phyloP scores from a whole-genome alignment of 92 coral and sea anemone genomes.

The Epizoanthus rinbou region DNA sequence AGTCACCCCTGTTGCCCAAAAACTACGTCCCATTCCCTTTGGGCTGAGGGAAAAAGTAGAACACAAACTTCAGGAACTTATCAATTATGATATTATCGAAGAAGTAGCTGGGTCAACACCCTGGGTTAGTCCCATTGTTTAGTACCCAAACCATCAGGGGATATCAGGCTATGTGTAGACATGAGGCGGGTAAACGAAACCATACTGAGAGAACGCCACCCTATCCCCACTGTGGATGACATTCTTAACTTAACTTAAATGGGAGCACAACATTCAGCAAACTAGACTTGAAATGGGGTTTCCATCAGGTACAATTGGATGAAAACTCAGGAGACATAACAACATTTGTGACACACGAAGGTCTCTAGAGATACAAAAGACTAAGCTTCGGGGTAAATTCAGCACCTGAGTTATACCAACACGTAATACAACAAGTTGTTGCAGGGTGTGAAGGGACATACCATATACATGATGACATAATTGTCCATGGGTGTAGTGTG shows the following conservation, averaged over 20 bases:
- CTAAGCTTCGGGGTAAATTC: background rate
- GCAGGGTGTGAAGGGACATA: slow-evolving; percentile 12
- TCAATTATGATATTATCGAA: background rate
- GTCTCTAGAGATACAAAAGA: too few relatives aligned
- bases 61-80: slow-evolving; percentile 17
- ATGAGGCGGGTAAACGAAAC: background rate
- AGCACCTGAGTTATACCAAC: slow-evolving; percentile 10
- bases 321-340: too few relatives aligned
- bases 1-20: slow-evolving; percentile 28
- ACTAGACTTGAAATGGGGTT: background rate
- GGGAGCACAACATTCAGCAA: background rate
- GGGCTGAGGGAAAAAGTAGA: slow-evolving; percentile 6
- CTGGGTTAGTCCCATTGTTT: background rate
- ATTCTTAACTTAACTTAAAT: background rate
- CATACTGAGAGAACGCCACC: slow-evolving; percentile 2
- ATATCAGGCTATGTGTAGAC: background rate
- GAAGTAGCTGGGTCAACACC: background rate
- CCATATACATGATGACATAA: slow-evolving; percentile 15
- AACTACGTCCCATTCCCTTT: background rate
- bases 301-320: too few relatives aligned
- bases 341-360: too few relatives aligned
- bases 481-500: background rate
- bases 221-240: background rate
- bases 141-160: background rate
- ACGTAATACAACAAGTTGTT: slow-evolving; percentile 18